These are phyloP conservation scores for Leuciscus waleckii DNA, from an alignment of 2,797 vertebrate species.

Conservation along the genomic window DNA sequence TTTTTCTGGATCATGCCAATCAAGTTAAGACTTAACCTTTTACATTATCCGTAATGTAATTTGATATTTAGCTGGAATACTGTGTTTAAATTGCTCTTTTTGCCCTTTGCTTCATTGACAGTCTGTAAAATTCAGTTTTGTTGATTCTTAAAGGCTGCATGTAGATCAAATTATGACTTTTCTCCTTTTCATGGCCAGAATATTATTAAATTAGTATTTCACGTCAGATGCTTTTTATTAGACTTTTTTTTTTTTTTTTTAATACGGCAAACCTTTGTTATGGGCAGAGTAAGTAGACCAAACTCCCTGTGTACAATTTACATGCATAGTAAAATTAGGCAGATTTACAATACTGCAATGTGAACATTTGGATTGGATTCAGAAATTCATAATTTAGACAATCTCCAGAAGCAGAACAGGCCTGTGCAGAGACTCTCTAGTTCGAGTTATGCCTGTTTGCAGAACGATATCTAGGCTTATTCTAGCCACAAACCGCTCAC, in stretches of 20 bases:
- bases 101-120: not conserved
- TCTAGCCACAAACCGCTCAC: not conserved
- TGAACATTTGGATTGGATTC: conserved; percentile 73
- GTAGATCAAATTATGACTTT: conserved; percentile 17
- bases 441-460: too few relatives aligned
- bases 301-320: conserved; percentile 45
- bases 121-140: not conserved
- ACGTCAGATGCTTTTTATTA: conserved; percentile 5
- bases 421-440: not conserved
- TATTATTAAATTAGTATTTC: conserved; percentile 15
- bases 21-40: conserved; percentile 1
- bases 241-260: not conserved
- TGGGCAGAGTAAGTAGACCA: not conserved
- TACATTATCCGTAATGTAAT: not conserved
- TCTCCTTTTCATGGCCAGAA: not conserved
- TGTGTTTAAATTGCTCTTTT: not conserved
- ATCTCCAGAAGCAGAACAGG: not conserved
- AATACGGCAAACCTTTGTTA: not conserved
- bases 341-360: conserved; percentile 66
- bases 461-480: too few relatives aligned
- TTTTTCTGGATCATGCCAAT: not conserved
- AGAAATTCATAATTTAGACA: conserved; percentile 48
- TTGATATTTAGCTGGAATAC: not conserved
- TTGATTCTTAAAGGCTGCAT: not conserved
- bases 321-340: conserved; percentile 58